Percentiles rank a stretch among this genome's conserved stretches.
Evolutionary conservation across 2,113 vertebrate species (phyloP).

Genomic region (Archocentrus centrarchus): DNA sequence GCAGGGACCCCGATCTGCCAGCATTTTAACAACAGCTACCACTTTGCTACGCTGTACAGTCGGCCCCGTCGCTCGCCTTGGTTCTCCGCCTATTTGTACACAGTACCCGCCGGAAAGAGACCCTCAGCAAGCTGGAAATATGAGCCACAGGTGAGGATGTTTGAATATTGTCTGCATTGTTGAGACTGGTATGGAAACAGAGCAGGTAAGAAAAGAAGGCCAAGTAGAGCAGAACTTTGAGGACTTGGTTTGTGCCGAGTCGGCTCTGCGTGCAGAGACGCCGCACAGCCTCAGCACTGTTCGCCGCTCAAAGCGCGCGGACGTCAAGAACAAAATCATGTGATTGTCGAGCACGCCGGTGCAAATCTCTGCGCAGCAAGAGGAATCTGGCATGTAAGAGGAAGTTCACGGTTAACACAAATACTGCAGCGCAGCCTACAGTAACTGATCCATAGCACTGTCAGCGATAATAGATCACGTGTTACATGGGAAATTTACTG

Average conservation of each 20-base stretch:
- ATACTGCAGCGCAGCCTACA: background rate
- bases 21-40: conserved; percentile 61
- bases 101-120: conserved; percentile 55
- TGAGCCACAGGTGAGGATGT: conserved; percentile 76
- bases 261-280: no score
- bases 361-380: background rate
- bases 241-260: background rate
- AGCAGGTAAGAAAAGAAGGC: background rate
- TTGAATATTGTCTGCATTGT: background rate
- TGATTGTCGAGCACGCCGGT: background rate
- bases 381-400: background rate
- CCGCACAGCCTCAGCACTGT: rapidly evolving
- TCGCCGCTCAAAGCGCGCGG: background rate
- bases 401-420: background rate
- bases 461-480: background rate
- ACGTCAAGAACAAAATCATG: background rate
- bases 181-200: background rate
- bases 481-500: background rate
- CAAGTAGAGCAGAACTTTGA: background rate
- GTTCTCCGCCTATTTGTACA: conserved; percentile 76
- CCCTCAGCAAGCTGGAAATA: conserved; percentile 71
- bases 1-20: conserved; percentile 74
- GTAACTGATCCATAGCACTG: background rate
- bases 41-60: conserved; percentile 76
- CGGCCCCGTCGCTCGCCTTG: conserved; percentile 65